Base-by-base conservation (phyloP, 1,140 invertebrate genomes). In the Drosophila erecta region DNA sequence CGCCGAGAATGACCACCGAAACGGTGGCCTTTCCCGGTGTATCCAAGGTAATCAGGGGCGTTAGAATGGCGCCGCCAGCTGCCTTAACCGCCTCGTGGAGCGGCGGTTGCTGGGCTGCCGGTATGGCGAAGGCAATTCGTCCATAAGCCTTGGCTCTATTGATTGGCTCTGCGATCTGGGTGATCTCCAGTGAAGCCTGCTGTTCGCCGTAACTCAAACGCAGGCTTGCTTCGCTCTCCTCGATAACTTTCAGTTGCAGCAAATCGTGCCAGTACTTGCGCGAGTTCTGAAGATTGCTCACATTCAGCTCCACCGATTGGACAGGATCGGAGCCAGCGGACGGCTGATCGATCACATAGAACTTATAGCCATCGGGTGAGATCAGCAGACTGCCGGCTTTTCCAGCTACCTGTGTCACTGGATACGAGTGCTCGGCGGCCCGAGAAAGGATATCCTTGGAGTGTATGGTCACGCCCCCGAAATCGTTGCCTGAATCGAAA, bases 21-120 rank as follows among this genome's bases (percentile, higher is more conserved):
- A 99, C 98, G 8, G 97, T 97, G 2, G 98, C 98, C 93, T 99
- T 99, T 49, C 97, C 98, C 0, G 98, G 98, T 0, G 98, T 99
- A 81, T 98, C 97, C 50, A 99, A 93, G 60, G 95, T 96, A 33
- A 98, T 95, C 8, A 98, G 93, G 12, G 97, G 97, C 3, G 96
- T 99, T 10, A 99, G 92, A 76, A 99, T 97, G 44, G 94, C 97
- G 56, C 95, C 93, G 11, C 95, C 94, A 11, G 93, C 94, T 17
- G 95, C 94, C 77, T 95, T 95, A 44, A 99, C 95, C 74, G 94
- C 95, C 70, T 95, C 92, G 81, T 98, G 94, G 61, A 99, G 96
- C 11, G 92, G 90, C 35, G 95, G 93, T 80, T 99, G 95, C 77
- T 97, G 93, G 14, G 93, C 93, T 66, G 94, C 93, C 2, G 98